phyloP scores from a whole-genome alignment of 2,888 invertebrate species.

The Diabrotica balteata region DNA sequence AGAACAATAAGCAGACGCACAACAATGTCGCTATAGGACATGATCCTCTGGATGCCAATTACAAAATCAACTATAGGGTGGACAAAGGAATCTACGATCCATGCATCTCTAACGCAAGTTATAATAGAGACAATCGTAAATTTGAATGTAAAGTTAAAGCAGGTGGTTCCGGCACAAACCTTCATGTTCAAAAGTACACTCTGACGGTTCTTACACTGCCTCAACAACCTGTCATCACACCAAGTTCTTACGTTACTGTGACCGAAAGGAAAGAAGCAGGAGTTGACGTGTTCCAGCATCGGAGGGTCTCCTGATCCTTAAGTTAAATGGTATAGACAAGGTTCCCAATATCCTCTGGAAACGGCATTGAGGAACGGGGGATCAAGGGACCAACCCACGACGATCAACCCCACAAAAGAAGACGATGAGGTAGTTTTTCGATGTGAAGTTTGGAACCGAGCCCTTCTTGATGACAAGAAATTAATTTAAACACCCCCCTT shows the following conservation, averaged over 20 bases:
- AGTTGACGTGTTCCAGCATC: slow-evolving; percentile 80
- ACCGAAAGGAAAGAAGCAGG: slow-evolving; percentile 83
- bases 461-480: slow-evolving; percentile 82
- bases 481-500: too few species aligned
- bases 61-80: slow-evolving; percentile 79
- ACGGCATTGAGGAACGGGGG: slow-evolving; percentile 74
- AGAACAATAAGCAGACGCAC: slow-evolving; percentile 80
- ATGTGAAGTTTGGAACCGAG: slow-evolving; percentile 89
- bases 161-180: slow-evolving; percentile 80
- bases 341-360: slow-evolving; percentile 75
- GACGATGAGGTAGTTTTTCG: slow-evolving; percentile 85
- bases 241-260: slow-evolving; percentile 78
- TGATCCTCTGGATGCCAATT: slow-evolving; percentile 77
- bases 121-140: slow-evolving; percentile 88
- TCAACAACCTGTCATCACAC: slow-evolving; percentile 78
- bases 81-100: slow-evolving; percentile 87
- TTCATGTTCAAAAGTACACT: slow-evolving; percentile 83
- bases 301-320: slow-evolving; percentile 92
- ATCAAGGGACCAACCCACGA: slow-evolving; percentile 76
- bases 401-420: slow-evolving; percentile 79
- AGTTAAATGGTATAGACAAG: slow-evolving; percentile 86
- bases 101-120: slow-evolving; percentile 86
- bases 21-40: slow-evolving; percentile 90
- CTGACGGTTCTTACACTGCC: slow-evolving; percentile 88
- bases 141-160: slow-evolving; percentile 91